Conservation (phyloP, 2,888 invertebrate species). For the Diadegma fenestrale region DNA sequence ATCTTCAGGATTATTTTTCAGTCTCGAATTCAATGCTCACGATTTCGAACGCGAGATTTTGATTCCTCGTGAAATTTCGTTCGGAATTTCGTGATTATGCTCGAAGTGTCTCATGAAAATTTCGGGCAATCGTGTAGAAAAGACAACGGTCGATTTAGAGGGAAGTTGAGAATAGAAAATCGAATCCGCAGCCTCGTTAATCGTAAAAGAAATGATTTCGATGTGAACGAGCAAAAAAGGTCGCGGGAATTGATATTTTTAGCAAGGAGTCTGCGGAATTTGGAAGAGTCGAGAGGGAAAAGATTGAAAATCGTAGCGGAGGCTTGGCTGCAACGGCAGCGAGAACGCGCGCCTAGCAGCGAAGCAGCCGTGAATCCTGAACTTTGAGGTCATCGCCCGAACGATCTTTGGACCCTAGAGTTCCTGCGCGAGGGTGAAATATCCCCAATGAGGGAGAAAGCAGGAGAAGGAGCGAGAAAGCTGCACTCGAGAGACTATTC, state of each 20-base stretch:
- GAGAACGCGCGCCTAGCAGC: slow-evolving; percentile 64
- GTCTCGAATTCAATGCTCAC: background rate
- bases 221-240: background rate
- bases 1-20: background rate
- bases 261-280: background rate
- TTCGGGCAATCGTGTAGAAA: too few species aligned
- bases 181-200: too few species aligned
- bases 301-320: slow-evolving; percentile 50
- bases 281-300: background rate
- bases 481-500: slow-evolving; percentile 53
- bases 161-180: too few species aligned
- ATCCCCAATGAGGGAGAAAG: slow-evolving; percentile 57
- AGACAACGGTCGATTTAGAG: too few species aligned
- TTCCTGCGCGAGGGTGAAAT: slow-evolving; percentile 78
- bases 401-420: slow-evolving; percentile 82
- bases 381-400: slow-evolving; percentile 82
- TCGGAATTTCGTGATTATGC: too few species aligned
- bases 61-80: too few species aligned
- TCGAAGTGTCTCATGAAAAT: too few species aligned
- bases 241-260: background rate
- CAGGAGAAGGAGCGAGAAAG: slow-evolving; percentile 35
- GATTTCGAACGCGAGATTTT: too few species aligned
- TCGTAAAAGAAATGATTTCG: background rate
- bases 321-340: slow-evolving; percentile 62
- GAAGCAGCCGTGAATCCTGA: slow-evolving; percentile 69